Percentiles rank a stretch among this genome's conserved stretches.
Evolutionary conservation across 2,797 vertebrate species (phyloP).

Genomic region (Chrysocyon brachyurus): DNA sequence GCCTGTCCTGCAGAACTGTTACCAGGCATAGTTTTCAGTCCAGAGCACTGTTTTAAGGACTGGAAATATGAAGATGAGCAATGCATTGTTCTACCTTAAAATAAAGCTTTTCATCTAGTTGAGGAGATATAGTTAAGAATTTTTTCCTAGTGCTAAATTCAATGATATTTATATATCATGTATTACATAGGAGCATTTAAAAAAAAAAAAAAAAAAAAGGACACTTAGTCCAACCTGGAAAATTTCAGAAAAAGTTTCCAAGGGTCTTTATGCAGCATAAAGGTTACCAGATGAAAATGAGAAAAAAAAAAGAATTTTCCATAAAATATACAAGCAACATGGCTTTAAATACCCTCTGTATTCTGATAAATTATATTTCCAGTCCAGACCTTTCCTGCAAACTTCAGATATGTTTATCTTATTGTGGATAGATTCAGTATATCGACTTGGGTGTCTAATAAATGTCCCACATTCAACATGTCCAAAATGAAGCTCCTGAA

Average conservation of each 20-base stretch:
- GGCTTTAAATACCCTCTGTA: not conserved
- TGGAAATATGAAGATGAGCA: not conserved
- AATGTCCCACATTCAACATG: not conserved
- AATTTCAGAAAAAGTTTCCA: not conserved
- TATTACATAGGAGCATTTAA: not conserved
- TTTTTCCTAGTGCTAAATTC: not conserved
- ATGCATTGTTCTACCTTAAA: not conserved
- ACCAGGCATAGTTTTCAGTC: not conserved
- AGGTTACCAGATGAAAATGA: not conserved
- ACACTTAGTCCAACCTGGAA: not conserved
- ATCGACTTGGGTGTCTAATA: not conserved
- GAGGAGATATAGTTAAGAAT: not conserved
- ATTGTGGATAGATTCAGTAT: not conserved
- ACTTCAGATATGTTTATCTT: not conserved
- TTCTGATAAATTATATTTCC: not conserved
- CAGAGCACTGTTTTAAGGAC: not conserved
- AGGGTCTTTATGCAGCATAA: not conserved
- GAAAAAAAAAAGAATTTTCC: not conserved
- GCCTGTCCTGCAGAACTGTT: not conserved
- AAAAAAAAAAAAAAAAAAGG: too few species aligned
- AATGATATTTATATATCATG: not conserved
- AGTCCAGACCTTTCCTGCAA: not conserved
- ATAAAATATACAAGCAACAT: not conserved
- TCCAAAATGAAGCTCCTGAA: not conserved
- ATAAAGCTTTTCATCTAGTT: not conserved